Conservation (phyloP, 2,888 invertebrate species). For the Lissonota sp. region DNA sequence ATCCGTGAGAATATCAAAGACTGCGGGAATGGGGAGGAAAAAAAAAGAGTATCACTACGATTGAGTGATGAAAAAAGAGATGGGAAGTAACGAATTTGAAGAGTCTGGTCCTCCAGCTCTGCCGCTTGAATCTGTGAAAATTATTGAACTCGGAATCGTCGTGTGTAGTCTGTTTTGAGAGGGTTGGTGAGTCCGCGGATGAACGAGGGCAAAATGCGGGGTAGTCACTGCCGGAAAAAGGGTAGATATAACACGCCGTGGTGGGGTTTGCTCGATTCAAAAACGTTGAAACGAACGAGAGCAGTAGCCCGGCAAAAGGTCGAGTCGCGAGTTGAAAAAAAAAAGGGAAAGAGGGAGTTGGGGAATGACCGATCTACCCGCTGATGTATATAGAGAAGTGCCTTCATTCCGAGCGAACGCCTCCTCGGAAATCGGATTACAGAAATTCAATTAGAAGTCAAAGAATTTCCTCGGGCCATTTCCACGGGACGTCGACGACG, state of each 20-base stretch:
- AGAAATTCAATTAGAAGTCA: slow-evolving; percentile 79
- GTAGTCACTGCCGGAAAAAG: slow-evolving; percentile 13
- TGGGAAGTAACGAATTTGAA: slow-evolving; percentile 1
- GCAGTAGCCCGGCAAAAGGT: slow-evolving; percentile 24
- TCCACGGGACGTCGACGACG: slow-evolving; percentile 68
- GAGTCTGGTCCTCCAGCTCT: background rate
- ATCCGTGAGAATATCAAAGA: slow-evolving; percentile 18
- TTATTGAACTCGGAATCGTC: slow-evolving; percentile 20
- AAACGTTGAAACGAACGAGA: slow-evolving; percentile 14
- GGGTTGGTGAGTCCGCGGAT: background rate
- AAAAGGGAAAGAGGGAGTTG: background rate
- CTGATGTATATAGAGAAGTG: slow-evolving; percentile 40
- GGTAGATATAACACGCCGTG: slow-evolving; percentile 4
- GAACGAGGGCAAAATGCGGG: background rate
- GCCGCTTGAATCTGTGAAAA: slow-evolving; percentile 4
- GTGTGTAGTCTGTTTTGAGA: background rate
- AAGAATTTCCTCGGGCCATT: slow-evolving; percentile 76
- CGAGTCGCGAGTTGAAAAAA: slow-evolving; percentile 10
- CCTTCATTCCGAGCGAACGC: slow-evolving; percentile 58
- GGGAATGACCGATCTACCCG: slow-evolving; percentile 32
- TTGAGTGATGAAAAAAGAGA: background rate
- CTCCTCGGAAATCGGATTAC: slow-evolving; percentile 78
- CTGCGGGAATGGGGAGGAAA: slow-evolving; percentile 28
- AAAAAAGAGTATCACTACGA: slow-evolving; percentile 20
- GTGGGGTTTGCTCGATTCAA: background rate